phyloP scores from a whole-genome alignment of 2,113 vertebrate genomes.

The Pedionomus torquatus region DNA sequence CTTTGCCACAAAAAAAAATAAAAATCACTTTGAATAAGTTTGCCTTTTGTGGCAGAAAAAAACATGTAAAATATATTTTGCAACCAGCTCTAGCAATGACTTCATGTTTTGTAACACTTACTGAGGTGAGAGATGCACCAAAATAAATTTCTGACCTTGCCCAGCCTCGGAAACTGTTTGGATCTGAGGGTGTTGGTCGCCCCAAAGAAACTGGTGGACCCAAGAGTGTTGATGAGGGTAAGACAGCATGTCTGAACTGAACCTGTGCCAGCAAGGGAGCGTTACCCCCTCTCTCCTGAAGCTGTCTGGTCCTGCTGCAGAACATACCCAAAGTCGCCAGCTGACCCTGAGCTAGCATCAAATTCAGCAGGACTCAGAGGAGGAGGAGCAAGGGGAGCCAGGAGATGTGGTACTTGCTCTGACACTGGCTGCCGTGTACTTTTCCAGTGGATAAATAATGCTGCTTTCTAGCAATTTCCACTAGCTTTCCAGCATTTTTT shows the following conservation, averaged over 20 bases:
- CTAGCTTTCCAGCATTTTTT: background rate
- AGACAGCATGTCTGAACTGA: background rate
- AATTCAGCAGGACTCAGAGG: background rate
- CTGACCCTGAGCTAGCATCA: background rate
- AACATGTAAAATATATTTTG: background rate
- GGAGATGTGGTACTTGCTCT: background rate
- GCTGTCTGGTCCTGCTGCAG: background rate
- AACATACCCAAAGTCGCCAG: background rate
- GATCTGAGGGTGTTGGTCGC: background rate
- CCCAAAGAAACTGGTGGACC: background rate
- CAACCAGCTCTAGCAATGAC: background rate
- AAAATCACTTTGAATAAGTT: background rate
- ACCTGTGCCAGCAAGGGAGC: background rate
- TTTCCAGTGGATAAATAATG: background rate
- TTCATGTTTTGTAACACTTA: background rate
- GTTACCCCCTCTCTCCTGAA: background rate
- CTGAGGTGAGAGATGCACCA: background rate
- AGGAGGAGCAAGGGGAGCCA: background rate
- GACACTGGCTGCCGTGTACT: fast-evolving
- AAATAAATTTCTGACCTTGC: background rate
- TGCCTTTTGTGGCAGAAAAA: background rate
- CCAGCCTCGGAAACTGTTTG: background rate
- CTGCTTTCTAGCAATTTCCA: background rate
- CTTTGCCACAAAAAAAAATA: background rate
- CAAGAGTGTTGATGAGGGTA: background rate